phyloP scores from a whole-genome alignment of 2,888 invertebrate species.

The Conchocele bisecta region DNA sequence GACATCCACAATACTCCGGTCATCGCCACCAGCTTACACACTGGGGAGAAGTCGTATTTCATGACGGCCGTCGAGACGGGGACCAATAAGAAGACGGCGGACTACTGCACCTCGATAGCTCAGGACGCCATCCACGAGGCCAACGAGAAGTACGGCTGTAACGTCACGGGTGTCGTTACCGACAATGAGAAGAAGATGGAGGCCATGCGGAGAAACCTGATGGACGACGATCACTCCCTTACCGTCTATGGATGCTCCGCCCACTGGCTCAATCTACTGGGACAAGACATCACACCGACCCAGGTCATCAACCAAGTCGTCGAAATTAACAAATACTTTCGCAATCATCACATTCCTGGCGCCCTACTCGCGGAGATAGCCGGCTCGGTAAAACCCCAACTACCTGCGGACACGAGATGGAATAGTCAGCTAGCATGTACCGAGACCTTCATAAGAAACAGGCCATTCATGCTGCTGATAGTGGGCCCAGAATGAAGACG shows the following conservation, averaged over 20 bases:
- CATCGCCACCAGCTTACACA: slow-evolving; percentile 28
- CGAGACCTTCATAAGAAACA: slow-evolving; percentile 25
- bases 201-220: slow-evolving; percentile 8
- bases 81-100: slow-evolving; percentile 36
- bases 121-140: slow-evolving; percentile 29
- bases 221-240: slow-evolving; percentile 6
- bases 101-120: slow-evolving; percentile 26
- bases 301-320: slow-evolving; percentile 30
- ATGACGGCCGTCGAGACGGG: slow-evolving; percentile 29
- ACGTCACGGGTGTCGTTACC: slow-evolving; percentile 17
- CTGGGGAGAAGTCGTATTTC: slow-evolving; percentile 33
- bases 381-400: slow-evolving; percentile 30
- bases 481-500: slow-evolving; percentile 40
- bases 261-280: slow-evolving; percentile 39
- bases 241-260: slow-evolving; percentile 32
- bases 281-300: slow-evolving; percentile 34
- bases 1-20: slow-evolving; percentile 47
- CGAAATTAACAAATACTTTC: slow-evolving; percentile 40
- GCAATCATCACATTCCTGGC: slow-evolving; percentile 35
- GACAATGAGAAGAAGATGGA: slow-evolving; percentile 46
- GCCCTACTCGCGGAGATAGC: slow-evolving; percentile 16
- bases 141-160: slow-evolving; percentile 26
- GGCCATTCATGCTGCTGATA: slow-evolving; percentile 29
- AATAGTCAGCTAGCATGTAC: slow-evolving; percentile 32
- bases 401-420: slow-evolving; percentile 20